These are phyloP conservation scores for Orthosia cruda DNA, from an alignment of 2,888 invertebrate genomes.

Conservation along the genomic window DNA sequence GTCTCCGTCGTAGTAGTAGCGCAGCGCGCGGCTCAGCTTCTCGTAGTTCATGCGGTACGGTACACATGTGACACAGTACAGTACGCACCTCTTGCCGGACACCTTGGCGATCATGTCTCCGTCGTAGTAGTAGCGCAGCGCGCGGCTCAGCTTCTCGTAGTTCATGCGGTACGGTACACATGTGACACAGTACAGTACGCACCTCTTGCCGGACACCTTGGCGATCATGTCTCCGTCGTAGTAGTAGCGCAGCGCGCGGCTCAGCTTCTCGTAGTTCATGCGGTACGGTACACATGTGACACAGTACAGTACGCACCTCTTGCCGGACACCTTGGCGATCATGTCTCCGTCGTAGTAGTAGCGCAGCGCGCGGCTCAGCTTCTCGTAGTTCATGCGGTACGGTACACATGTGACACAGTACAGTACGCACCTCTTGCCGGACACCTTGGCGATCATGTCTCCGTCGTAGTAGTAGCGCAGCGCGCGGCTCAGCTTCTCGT, in stretches of 20 bases:
- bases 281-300: too few relatives aligned
- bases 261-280: conserved; percentile 98
- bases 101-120: conserved; percentile 99
- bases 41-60: conserved; percentile 99
- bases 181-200: not conserved
- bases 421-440: conserved; percentile 92
- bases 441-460: conserved; percentile 98
- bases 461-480: conserved; percentile 98
- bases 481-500: conserved; percentile 97
- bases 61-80: too few relatives aligned
- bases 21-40: conserved; percentile 96
- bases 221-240: conserved; percentile 99
- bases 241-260: conserved; percentile 97
- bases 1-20: conserved; percentile 98
- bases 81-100: conserved; percentile 92
- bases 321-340: conserved; percentile 97
- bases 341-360: conserved; percentile 99
- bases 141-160: conserved; percentile 97
- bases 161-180: too few relatives aligned
- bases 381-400: conserved; percentile 99
- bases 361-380: conserved; percentile 96
- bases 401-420: too few relatives aligned
- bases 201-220: conserved; percentile 95
- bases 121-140: conserved; percentile 97
- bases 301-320: conserved; percentile 85